Base-by-base conservation (phyloP, 2,113 vertebrate genomes). In the Prunella himalayana region DNA sequence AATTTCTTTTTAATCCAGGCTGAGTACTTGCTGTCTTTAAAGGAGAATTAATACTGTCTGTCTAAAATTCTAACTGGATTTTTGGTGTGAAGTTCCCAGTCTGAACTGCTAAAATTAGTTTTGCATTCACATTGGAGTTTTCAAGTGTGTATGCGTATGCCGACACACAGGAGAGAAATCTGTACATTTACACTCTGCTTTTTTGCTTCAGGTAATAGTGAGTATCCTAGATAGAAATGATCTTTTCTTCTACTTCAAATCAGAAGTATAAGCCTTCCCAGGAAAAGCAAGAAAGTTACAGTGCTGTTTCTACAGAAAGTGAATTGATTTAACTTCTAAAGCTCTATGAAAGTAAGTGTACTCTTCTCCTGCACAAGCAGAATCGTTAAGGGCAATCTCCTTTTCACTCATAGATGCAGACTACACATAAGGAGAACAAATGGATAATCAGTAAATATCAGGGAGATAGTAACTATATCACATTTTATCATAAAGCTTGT, bases 1-100 rank as follows among this genome's bases (percentile, higher is more conserved):
- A 57, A 82, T 39, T 70, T 88, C n/a, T 89, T 96, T 81, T 94
- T 86, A 93, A 91, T 91, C 66, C 45, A 72, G 53, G 39, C 47
- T 95, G 93, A 54, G 70, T 82, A 35, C 25, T 90, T 84, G 27
- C 7, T 94, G 54, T 91, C 15, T 91, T 92, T 86, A 54, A 85
- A 63, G 31, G 21, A 94, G 30, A 82, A 73, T 82, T 79, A 65
- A 28, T 82, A 20, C 9, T 56, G 16, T 83, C 47, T 59, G 10
- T 57, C 49, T 88, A 50, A 50, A 76, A 65, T 90, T 68, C 39
- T 83, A 23, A 22, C 61, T 61, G 50, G 18, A 25, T 54, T 91
- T 95, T 18, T 65, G 12, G 28, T 42, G 80, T 65, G 33, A 87
- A 51, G 8, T 56, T 39, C 37, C 39, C 21, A 27, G 5, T 28